These are phyloP conservation scores for Lepilemur ruficaudatus DNA, from an alignment of 2,797 vertebrate species.

Conservation along the genomic window DNA sequence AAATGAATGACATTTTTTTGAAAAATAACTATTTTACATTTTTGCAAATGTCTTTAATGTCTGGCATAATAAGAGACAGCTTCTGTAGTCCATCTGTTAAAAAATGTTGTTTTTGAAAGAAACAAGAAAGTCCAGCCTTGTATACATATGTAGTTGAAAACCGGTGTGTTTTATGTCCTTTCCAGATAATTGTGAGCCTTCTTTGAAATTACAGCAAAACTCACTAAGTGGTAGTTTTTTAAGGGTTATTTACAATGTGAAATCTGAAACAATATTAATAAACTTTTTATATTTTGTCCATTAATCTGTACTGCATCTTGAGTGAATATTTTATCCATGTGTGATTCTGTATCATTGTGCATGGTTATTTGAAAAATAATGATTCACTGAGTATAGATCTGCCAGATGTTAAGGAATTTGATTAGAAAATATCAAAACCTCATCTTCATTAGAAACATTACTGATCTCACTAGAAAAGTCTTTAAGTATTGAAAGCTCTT, in stretches of 20 bases:
- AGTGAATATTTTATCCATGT: not conserved
- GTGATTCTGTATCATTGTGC: not conserved
- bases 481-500: not conserved
- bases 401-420: not conserved
- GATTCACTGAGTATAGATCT: not conserved
- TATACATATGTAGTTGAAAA: not conserved
- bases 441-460: not conserved
- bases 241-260: not conserved
- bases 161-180: not conserved
- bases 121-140: not conserved
- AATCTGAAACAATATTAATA: not conserved
- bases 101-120: not conserved
- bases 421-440: not conserved
- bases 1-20: not conserved
- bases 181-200: not conserved
- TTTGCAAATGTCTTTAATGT: not conserved
- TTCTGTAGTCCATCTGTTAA: not conserved
- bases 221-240: not conserved
- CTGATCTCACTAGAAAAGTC: not conserved
- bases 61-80: not conserved
- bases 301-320: not conserved
- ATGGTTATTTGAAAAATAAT: constrained; percentile 30
- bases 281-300: not conserved
- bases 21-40: not conserved
- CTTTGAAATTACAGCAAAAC: not conserved